Evolutionary conservation across 2,113 vertebrate genomes (phyloP).

Genomic region (Furnarius figulus): DNA sequence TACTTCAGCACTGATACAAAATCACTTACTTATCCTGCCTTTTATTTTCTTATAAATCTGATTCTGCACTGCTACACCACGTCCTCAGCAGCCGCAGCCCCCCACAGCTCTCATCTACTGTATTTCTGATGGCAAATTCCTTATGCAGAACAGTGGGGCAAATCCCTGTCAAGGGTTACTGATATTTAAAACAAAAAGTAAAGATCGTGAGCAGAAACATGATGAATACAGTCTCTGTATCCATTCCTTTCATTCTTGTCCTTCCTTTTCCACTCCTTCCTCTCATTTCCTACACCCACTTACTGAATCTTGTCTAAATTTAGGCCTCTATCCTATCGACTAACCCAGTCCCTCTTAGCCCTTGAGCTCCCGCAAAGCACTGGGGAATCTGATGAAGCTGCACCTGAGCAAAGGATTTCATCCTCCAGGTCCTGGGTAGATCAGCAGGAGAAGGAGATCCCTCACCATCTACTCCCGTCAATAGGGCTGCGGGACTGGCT

Average conservation of each 20-base stretch:
- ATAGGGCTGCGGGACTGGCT: background rate
- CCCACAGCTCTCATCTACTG: background rate
- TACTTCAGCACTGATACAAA: background rate
- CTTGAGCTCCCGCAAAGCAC: background rate
- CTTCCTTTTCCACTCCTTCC: background rate
- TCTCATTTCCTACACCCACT: background rate
- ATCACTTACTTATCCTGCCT: background rate
- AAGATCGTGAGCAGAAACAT: background rate
- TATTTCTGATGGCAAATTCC: background rate
- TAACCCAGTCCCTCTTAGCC: background rate
- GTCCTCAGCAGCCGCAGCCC: background rate
- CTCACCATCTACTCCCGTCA: background rate
- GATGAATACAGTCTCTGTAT: background rate
- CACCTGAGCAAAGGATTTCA: background rate
- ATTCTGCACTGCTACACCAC: background rate
- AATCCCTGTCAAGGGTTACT: background rate
- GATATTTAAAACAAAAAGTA: background rate
- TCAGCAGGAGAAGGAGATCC: background rate
- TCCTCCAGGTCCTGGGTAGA: fast-evolving
- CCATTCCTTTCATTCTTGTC: background rate
- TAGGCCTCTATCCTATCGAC: background rate
- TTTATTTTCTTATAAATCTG: background rate
- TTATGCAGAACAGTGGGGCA: background rate
- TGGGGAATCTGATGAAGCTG: background rate
- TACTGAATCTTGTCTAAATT: background rate